Base-by-base conservation (phyloP, 2,888 invertebrate species). In the Elaeidobius kamerunicus region DNA sequence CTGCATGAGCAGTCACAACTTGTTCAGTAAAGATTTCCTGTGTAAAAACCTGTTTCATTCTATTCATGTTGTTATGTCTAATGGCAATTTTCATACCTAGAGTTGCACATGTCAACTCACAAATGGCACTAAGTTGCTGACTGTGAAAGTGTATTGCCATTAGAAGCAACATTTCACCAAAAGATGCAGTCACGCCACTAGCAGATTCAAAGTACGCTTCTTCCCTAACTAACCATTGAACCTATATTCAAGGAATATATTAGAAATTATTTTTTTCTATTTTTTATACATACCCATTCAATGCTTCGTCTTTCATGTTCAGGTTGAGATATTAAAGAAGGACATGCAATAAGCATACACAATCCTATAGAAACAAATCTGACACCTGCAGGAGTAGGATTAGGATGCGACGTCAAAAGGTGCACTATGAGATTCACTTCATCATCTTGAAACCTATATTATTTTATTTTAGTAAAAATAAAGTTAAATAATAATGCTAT, bases 61-160 rank as follows among this genome's bases (percentile, higher is more conserved):
- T 79, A 1, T 87, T 87, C 61, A 93, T 84, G 63, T 90, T 91
- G 65, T 91, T 93, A 9, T 90, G 87, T 20, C 93, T 76, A 36
- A 89, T 88, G 0, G 88, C 86, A 55, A 94, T 88, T 69, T 96
- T 93, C 93, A 98, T 95, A 18, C 95, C 94, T 2, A 98, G 76
- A 1, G 94, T 95, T 2, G 93, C 86, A 66, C 93, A 94, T 0
- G 97, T 94, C 30, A 97, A 76, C 67, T 97, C 97, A 47, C 91
- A 89, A 46, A 98, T 94, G 4, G 95, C 93, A 45, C 87, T 84
- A 56, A 94, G 78, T 73, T 97, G 96, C 68, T 93, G 94, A 61
- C 93, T 91, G 71, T 97, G 97, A 70, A 97, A 97, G 72, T 97
- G 96, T 60, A 97, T 95, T 0, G 97, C 97, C 79, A 97, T 90